Conservation (phyloP, 2,797 vertebrate species). For the Pteronotus mesoamericanus region DNA sequence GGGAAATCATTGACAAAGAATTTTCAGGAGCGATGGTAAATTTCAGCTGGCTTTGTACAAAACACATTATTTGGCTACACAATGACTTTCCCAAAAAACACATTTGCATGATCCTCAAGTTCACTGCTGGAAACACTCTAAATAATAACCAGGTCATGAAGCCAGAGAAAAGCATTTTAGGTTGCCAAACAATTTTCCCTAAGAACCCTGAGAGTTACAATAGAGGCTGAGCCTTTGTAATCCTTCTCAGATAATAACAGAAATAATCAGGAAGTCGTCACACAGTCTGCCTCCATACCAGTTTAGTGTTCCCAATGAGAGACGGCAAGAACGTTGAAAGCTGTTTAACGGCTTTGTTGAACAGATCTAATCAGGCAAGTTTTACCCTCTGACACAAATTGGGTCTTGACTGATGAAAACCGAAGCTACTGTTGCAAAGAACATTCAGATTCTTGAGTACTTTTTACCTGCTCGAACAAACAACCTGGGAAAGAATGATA, state of each 20-base stretch:
- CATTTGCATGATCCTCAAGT: conserved; percentile 24
- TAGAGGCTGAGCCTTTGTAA: neutral
- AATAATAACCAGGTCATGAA: conserved; percentile 63
- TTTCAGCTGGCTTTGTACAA: neutral
- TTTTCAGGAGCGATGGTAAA: conserved; percentile 3
- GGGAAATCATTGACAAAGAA: neutral
- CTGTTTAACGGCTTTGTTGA: neutral
- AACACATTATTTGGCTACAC: neutral
- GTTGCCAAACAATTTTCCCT: conserved; percentile 45
- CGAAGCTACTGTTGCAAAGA: conserved; percentile 17
- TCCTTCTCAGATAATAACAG: conserved; percentile 1
- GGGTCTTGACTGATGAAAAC: conserved; percentile 55
- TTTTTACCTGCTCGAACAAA: conserved; percentile 30
- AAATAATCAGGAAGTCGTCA: conserved; percentile 31
- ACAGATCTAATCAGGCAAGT: conserved; percentile 28
- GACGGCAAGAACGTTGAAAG: neutral
- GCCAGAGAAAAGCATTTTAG: conserved; percentile 31
- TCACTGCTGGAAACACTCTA: conserved; percentile 27
- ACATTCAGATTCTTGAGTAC: neutral
- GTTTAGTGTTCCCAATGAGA: neutral
- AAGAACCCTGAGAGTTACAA: conserved; percentile 57
- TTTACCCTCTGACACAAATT: conserved; percentile 57
- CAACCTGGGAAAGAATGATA: neutral
- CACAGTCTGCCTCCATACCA: neutral
- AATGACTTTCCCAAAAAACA: neutral